Evolutionary conservation across 1,140 invertebrate genomes (phyloP), one percentile per base, ranked within the genome.

Genomic region (Pristionchus pacificus): DNA sequence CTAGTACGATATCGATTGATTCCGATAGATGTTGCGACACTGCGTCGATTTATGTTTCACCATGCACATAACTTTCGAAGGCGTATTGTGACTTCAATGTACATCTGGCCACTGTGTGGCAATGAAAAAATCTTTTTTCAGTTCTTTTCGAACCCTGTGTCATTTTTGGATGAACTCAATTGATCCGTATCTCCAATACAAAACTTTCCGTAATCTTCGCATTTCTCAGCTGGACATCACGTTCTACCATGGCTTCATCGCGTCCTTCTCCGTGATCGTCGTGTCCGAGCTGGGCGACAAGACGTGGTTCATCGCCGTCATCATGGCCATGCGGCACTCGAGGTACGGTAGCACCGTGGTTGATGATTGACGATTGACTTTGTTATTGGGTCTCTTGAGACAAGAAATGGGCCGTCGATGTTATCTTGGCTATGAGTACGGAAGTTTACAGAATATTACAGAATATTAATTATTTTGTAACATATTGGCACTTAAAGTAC

Each of bases 221-320:
- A 66, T 68, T 58, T 72, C 74, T 58, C 69, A 79, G 68, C 15
- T 30, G 31, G 74, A 79, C 58, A 77, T 86, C 15, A 92, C 91
- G 64, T 97, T 98, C 86, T 86, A 93, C 78, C 93, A 97, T 87
- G 95, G 91, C 2, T 97, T 98, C 84, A 82, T 97, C 58, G 93
- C 94, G 59, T 91, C 95, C 0, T 86, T 98, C 70, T 95, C 93
- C 33, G 92, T 98, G 32, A 98, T 98, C 76, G 88, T 98, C 62
- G 93, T 98, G 13, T 97, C 94, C 2, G 96, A 99, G 87, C 86
- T 98, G 32, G 96, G 95, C 0, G 96, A 99, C 86, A 99, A 98
- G 86, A 98, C 96, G n/a, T 99, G 98, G 86, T 98, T 98, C 86
- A 98, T 98, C 79, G 95, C 96, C 57, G 95, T 95, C 77, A 98